Percentiles rank a stretch among this genome's conserved stretches.
Conservation (phyloP, 1,140 invertebrate species). For the Apis mellifera region Amel_HAv3.1 CM009931.2:18505001-18505500, state of each 20-base stretch:
- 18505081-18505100: not conserved
- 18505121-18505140: not conserved
- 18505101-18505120: not conserved
- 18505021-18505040: slow-evolving; percentile 19
- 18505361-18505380: not conserved
- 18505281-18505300: not conserved
- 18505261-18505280: not conserved
- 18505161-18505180: not conserved
- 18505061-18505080: not conserved
- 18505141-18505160: not conserved
- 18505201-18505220: too few relatives aligned
- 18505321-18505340: not conserved
- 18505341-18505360: not conserved
- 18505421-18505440: too few relatives aligned
- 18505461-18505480: not conserved
- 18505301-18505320: not conserved
- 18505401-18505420: too few relatives aligned
- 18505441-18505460: not conserved
- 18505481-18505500: too few relatives aligned
- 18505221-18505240: not conserved
- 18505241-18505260: not conserved
- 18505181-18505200: not conserved
- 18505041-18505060: not conserved
- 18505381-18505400: not conserved
- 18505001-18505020: not conserved